phyloP scores from a whole-genome alignment of 2,113 vertebrate genomes.

The Zeus faber region DNA sequence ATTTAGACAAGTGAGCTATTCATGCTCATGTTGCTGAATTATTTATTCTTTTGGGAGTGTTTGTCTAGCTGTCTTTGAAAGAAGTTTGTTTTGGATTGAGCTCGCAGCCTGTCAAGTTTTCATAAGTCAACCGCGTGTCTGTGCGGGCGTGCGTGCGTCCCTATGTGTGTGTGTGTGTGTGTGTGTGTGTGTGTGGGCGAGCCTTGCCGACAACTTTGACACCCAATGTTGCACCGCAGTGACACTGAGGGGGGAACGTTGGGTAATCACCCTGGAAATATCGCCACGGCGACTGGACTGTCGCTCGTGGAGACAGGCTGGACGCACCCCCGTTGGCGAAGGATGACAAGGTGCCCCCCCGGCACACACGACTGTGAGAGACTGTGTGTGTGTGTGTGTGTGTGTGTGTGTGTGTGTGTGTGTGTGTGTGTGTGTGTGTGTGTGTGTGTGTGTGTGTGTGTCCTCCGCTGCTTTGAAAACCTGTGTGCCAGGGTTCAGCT shows the following conservation, averaged over 20 bases:
- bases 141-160: constrained; percentile 17
- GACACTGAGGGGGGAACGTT: constrained; percentile 58
- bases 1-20: constrained; percentile 54
- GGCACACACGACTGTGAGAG: constrained; percentile 42
- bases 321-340: constrained; percentile 43
- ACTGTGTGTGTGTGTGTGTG: constrained; percentile 29
- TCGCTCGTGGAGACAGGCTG: constrained; percentile 63
- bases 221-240: constrained; percentile 31
- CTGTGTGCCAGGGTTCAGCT: neutral
- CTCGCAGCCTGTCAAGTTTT: constrained; percentile 55
- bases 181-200: constrained; percentile 23
- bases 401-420: constrained; percentile 12
- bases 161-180: constrained; percentile 12
- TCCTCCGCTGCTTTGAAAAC: constrained; percentile 19
- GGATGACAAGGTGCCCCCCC: constrained; percentile 59
- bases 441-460: constrained; percentile 14
- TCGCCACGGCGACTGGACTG: constrained; percentile 63
- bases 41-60: constrained; percentile 64
- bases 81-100: constrained; percentile 64
- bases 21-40: constrained; percentile 63
- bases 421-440: constrained; percentile 19
- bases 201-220: constrained; percentile 41
- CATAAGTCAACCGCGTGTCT: constrained; percentile 30
- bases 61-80: constrained; percentile 51
- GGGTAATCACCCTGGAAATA: constrained; percentile 59